Evolutionary conservation across 2,797 vertebrate genomes (phyloP), one percentile per base, ranked within the genome.

Genomic region (Phataginus tetradactyla): DNA sequence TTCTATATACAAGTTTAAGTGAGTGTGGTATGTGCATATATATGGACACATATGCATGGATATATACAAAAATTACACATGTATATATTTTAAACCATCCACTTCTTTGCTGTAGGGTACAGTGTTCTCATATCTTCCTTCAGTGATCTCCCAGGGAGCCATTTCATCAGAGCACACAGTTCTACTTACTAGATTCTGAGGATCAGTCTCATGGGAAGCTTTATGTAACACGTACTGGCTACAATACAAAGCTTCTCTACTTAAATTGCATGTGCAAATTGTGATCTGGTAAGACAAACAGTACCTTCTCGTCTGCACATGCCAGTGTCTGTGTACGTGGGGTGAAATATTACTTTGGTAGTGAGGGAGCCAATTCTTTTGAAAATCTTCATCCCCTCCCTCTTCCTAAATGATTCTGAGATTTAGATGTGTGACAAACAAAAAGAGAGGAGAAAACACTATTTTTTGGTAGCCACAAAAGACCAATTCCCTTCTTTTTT

Each of bases 401-500:
- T 77, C 68, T 83, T 91, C 49, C 42, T 42, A 77, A 63, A 88
- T 71, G 66, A 95, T 88, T 80, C 57, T 85, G 53, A 49, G 77
- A 86, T 88, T 91, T 94, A 74, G 72, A 79, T 51, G 69, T 29
- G 7, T 7, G 2, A 90, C 63, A 95, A 95, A 92, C 49, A 86
- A 86, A 95, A 90, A 68, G 27, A 84, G 63, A 95, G 21, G 45
- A 78, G 39, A 79, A 71, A 90, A 14, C 1, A 5, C 29, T 72
- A 92, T 86, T 91, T 91, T 85, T 86, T 96, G 42, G 78, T 95
- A 94, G 69, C 45, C 7, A 25, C 51, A 96, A 91, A 96, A 92
- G 61, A 57, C 57, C 13, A 15, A 75, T 85, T 85, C 55, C 13
- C 21, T 39, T 78, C 45, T 64, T 37, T 71, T 66, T 71, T 66